A percentile compares a stretch with the other conserved stretches of the same genome.
Evolutionary conservation across 2,888 invertebrate species (phyloP).

Genomic region (Lumbricus terrestris): DNA sequence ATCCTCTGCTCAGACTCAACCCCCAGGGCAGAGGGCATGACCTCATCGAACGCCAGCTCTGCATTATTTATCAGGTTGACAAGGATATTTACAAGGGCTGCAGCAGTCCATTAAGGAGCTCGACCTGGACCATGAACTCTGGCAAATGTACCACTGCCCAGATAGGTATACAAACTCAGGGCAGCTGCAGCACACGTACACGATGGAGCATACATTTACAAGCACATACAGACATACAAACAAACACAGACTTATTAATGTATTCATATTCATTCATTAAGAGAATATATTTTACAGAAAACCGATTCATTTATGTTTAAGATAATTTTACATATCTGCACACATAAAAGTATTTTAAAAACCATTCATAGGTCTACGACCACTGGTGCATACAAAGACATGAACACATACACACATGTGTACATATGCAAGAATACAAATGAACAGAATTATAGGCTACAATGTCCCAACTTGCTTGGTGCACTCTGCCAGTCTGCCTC

Average conservation of each 20-base stretch:
- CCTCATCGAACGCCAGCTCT: background rate
- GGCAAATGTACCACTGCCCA: background rate
- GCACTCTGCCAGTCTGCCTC: too few relatives aligned
- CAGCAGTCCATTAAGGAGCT: background rate
- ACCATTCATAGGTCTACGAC: background rate
- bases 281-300: too few relatives aligned
- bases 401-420: background rate
- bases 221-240: background rate
- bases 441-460: too few relatives aligned
- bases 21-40: background rate
- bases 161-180: background rate
- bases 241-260: too few relatives aligned
- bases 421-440: background rate
- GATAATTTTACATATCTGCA: too few relatives aligned
- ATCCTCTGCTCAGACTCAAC: background rate
- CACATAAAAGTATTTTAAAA: too few relatives aligned
- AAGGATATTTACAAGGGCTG: background rate
- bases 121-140: background rate
- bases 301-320: too few relatives aligned
- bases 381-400: background rate
- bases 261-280: too few relatives aligned
- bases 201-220: background rate
- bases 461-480: too few relatives aligned
- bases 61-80: background rate
- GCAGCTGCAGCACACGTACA: background rate